phyloP scores from a whole-genome alignment of 2,797 vertebrate species.

The Meda fulgida region DNA sequence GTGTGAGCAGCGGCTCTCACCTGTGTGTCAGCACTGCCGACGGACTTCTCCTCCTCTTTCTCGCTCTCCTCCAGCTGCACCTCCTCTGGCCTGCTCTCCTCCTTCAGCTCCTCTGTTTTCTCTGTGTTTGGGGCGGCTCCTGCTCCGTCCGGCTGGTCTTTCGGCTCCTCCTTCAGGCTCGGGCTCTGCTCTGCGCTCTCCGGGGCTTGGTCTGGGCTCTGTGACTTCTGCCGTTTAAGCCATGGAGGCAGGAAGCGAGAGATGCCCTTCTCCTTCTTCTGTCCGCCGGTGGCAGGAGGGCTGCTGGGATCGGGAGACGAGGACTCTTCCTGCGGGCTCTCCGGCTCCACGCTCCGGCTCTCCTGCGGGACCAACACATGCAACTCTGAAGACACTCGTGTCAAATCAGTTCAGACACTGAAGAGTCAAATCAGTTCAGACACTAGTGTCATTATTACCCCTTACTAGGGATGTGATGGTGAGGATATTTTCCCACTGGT shows the following conservation, averaged over 20 bases:
- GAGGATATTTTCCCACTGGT: too few species aligned
- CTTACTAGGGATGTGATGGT: too few species aligned
- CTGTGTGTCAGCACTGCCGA: conserved; percentile 81
- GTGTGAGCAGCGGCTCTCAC: conserved; percentile 64
- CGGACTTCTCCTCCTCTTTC: conserved; percentile 76
- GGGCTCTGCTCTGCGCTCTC: conserved; percentile 76
- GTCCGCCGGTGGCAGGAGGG: conserved; percentile 51
- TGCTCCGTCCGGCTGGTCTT: conserved; percentile 7
- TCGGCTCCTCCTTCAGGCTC: conserved; percentile 56
- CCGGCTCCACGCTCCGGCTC: conserved; percentile 60
- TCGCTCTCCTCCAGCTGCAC: conserved; percentile 68
- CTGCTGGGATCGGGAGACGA: conserved; percentile 22
- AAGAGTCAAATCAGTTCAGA: neutral
- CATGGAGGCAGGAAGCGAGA: conserved; percentile 94
- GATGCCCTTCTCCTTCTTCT: conserved; percentile 81
- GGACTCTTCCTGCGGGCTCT: neutral
- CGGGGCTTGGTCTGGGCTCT: conserved; percentile 81
- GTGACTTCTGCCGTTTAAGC: conserved; percentile 96
- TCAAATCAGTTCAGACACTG: too few species aligned
- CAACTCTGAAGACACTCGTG: neutral
- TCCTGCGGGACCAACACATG: conserved; percentile 4
- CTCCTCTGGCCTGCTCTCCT: conserved; percentile 74
- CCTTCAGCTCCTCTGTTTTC: conserved; percentile 66
- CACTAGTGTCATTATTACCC: neutral
- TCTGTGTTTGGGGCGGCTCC: conserved; percentile 20